Percentiles rank a stretch among this genome's conserved stretches.
phyloP scores from a whole-genome alignment of 2,888 invertebrate genomes.

The Pimpla rufipes region DNA sequence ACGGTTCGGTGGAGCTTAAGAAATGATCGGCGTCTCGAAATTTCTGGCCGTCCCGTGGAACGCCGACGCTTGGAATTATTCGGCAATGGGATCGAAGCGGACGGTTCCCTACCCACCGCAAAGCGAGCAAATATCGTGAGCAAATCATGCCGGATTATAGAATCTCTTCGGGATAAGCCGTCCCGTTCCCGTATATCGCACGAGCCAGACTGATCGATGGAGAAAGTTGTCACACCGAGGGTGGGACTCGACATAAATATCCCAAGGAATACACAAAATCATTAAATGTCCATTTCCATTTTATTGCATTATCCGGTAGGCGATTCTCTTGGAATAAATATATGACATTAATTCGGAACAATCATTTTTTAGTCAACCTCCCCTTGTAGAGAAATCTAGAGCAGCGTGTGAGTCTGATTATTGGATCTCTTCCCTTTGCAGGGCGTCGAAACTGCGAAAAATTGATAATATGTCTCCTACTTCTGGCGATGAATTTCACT shows the following conservation, averaged over 20 bases:
- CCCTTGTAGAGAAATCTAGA: conserved; percentile 14
- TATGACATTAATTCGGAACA: background rate
- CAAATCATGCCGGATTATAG: conserved; percentile 26
- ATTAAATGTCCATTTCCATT: background rate
- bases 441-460: background rate
- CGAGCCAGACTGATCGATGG: conserved; percentile 21
- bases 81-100: conserved; percentile 25
- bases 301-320: background rate
- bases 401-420: conserved; percentile 10
- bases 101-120: conserved; percentile 9
- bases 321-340: conserved; percentile 4
- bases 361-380: conserved; percentile 6
- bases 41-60: background rate
- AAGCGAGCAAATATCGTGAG: conserved; percentile 20
- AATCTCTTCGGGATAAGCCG: conserved; percentile 20
- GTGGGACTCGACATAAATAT: conserved; percentile 3
- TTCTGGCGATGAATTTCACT: too few relatives aligned
- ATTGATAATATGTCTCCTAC: too few relatives aligned
- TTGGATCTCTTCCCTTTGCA: conserved; percentile 13
- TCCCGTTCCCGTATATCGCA: background rate
- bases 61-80: conserved; percentile 10
- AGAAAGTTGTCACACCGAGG: conserved; percentile 26
- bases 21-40: conserved; percentile 7
- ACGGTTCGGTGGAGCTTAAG: conserved; percentile 3
- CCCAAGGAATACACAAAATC: background rate